Evolutionary conservation across 2,888 invertebrate genomes (phyloP).

Genomic region (Drosophila nr. perissopoda): DNA sequence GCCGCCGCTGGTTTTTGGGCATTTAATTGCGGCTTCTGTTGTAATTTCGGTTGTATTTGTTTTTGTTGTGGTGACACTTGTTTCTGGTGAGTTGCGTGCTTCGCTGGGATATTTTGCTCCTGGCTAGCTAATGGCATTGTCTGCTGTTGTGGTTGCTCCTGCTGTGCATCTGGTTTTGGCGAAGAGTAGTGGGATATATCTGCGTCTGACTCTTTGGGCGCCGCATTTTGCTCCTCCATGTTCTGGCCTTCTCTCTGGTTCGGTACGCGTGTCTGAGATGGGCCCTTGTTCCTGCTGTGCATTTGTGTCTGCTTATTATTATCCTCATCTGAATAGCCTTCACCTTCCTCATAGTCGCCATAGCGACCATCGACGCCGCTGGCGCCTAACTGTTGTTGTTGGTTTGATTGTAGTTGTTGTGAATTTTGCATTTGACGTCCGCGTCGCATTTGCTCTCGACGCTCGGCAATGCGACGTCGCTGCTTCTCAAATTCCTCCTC

Average conservation of each 20-base stretch:
- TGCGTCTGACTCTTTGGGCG: not conserved
- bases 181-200: not conserved
- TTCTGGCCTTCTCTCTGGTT: not conserved
- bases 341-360: slow-evolving; percentile 7
- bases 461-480: slow-evolving; percentile 90
- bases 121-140: not conserved
- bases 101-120: not conserved
- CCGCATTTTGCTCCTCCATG: not conserved
- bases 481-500: slow-evolving; percentile 95
- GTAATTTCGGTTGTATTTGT: not conserved
- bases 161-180: not conserved
- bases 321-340: slow-evolving; percentile 8
- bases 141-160: not conserved
- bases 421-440: slow-evolving; percentile 81
- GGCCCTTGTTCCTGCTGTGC: not conserved
- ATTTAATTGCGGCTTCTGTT: not conserved
- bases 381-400: slow-evolving; percentile 5
- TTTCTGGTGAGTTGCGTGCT: not conserved
- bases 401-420: slow-evolving; percentile 14
- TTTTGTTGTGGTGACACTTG: not conserved
- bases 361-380: not conserved
- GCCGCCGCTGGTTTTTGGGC: not conserved
- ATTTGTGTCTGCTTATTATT: not conserved
- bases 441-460: slow-evolving; percentile 92
- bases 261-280: not conserved